Conservation (phyloP, 2,888 invertebrate species). For the Abscondita cerata region DNA sequence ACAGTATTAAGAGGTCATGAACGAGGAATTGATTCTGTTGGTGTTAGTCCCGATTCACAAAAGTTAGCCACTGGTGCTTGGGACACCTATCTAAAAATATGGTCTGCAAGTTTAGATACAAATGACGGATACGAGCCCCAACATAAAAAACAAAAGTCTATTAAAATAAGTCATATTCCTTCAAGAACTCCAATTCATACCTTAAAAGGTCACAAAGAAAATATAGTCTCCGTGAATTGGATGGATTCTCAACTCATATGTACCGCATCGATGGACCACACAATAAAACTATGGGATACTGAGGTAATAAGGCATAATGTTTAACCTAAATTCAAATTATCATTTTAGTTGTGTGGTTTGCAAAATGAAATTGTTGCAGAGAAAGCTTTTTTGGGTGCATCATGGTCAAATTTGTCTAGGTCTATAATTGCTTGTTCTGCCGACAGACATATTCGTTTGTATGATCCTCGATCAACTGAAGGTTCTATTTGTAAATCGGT, state of each 20-base stretch:
- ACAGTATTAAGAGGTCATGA: conserved; percentile 90
- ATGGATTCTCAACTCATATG: conserved; percentile 77
- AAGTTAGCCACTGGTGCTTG: conserved; percentile 86
- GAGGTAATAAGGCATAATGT: too few species aligned
- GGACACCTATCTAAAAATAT: conserved; percentile 91
- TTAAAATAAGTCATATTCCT: conserved; percentile 26
- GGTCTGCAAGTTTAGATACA: conserved; percentile 70
- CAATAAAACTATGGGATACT: conserved; percentile 92
- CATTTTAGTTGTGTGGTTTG: conserved; percentile 70
- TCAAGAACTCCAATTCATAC: conserved; percentile 82
- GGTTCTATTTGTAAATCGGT: conserved; percentile 87
- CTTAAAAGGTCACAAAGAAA: conserved; percentile 91
- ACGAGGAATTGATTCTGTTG: conserved; percentile 87
- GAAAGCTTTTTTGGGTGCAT: conserved; percentile 88
- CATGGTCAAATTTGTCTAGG: conserved; percentile 80
- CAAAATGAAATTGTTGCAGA: conserved; percentile 85
- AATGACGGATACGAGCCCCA: conserved; percentile 51
- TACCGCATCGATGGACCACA: conserved; percentile 95
- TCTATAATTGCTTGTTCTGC: conserved; percentile 86
- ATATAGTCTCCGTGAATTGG: conserved; percentile 87
- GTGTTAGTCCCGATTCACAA: conserved; percentile 71
- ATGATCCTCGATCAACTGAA: conserved; percentile 89
- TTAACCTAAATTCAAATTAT: conserved; percentile 6
- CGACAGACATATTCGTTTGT: conserved; percentile 88
- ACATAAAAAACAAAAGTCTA: conserved; percentile 49